Conservation (phyloP, 2,797 vertebrate species). For the Enteromius anoplus region DNA sequence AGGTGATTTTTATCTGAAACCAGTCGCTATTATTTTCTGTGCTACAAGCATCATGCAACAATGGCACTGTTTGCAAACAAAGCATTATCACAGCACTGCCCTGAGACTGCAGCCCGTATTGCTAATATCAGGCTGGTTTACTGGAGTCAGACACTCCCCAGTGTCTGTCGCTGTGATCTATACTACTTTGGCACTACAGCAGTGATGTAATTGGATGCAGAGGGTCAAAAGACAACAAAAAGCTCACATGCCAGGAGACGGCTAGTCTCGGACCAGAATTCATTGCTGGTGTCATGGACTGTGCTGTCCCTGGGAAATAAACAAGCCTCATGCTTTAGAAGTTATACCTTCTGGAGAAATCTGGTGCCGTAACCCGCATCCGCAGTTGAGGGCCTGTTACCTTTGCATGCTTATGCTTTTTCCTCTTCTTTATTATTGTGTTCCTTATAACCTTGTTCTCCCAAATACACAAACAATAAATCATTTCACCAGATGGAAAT, state of each 20-base stretch:
- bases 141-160: constrained; percentile 8
- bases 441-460: constrained; percentile 12
- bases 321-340: constrained; percentile 1
- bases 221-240: constrained; percentile 22
- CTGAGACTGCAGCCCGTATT: constrained; percentile 22
- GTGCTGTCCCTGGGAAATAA: constrained; percentile 2
- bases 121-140: background rate
- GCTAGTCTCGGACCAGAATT: background rate
- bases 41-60: constrained; percentile 4
- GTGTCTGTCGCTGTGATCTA: constrained; percentile 12
- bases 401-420: constrained; percentile 11
- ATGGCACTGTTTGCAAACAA: constrained; percentile 23
- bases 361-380: constrained; percentile 13
- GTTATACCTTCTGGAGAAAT: background rate
- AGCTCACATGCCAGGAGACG: constrained; percentile 17
- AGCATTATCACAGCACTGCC: constrained; percentile 17
- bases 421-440: constrained; percentile 3
- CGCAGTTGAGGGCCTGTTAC: constrained; percentile 8
- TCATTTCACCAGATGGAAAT: constrained; percentile 35
- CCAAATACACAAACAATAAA: constrained; percentile 21
- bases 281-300: constrained; percentile 5
- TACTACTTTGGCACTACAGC: background rate
- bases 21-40: background rate
- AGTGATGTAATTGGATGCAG: constrained; percentile 39
- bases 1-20: background rate